Conservation (phyloP, 2,888 invertebrate species). For the Lasius platythorax region DNA sequence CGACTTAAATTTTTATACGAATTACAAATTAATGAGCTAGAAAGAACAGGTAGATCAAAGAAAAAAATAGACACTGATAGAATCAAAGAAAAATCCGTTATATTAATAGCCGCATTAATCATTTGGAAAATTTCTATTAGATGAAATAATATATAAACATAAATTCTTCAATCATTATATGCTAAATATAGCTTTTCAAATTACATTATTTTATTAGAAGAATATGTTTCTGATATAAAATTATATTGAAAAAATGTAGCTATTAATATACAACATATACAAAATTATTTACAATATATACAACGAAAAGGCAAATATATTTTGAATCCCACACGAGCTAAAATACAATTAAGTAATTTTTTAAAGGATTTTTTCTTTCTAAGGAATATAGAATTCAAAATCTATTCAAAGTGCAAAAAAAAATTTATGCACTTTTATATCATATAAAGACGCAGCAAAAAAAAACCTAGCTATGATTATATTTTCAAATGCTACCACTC, state of each 20-base stretch:
- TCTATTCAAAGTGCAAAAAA: conserved; percentile 20
- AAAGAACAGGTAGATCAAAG: conserved; percentile 42
- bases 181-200: neutral
- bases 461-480: conserved; percentile 7
- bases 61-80: conserved; percentile 80
- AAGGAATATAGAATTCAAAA: conserved; percentile 3
- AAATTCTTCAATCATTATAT: neutral
- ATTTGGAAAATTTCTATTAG: conserved; percentile 5
- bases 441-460: conserved; percentile 30
- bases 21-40: conserved; percentile 24
- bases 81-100: conserved; percentile 58
- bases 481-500: conserved; percentile 35
- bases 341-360: neutral
- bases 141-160: conserved; percentile 20
- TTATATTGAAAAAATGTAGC: conserved; percentile 54
- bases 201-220: neutral
- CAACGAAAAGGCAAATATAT: conserved; percentile 43
- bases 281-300: conserved; percentile 6
- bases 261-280: conserved; percentile 33
- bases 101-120: conserved; percentile 72
- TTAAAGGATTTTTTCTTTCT: neutral
- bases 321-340: neutral
- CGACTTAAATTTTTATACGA: conserved; percentile 27
- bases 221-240: conserved; percentile 15
- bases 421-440: conserved; percentile 21